A percentile compares a stretch with the other conserved stretches of the same genome.
Conservation (phyloP, 2,797 vertebrate genomes). For the Remorina albescens region DNA sequence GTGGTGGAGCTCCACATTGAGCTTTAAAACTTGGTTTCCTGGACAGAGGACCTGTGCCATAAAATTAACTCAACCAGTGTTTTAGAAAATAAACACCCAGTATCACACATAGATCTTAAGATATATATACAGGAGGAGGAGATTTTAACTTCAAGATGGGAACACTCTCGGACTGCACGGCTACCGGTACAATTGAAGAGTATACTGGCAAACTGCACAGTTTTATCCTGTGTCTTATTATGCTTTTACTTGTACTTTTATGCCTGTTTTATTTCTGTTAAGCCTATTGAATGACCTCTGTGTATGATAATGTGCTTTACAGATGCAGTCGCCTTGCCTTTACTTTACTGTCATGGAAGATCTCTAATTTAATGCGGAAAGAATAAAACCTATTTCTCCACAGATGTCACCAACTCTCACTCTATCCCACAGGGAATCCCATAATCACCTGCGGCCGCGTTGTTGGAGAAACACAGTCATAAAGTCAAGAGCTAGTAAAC, state of each 20-base stretch:
- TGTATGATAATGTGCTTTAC: too few relatives aligned
- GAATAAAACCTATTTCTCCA: slow-evolving; percentile 51
- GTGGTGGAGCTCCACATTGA: slow-evolving; percentile 10
- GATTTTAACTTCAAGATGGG: slow-evolving; percentile 25
- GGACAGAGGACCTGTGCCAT: slow-evolving; percentile 30
- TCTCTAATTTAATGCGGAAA: slow-evolving; percentile 56
- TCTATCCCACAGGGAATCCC: slow-evolving; percentile 58
- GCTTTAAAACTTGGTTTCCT: slow-evolving; percentile 44
- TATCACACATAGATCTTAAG: slow-evolving; percentile 7
- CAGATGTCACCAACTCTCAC: slow-evolving; percentile 52
- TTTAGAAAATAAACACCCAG: slow-evolving; percentile 11
- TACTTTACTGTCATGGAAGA: slow-evolving; percentile 38
- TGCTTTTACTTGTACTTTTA: too few relatives aligned
- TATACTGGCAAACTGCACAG: too few relatives aligned
- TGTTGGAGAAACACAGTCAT: slow-evolving; percentile 62
- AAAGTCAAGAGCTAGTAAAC: slow-evolving; percentile 61
- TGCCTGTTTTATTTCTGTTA: too few relatives aligned
- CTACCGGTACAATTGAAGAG: slow-evolving; percentile 30
- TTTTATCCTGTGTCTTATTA: too few relatives aligned
- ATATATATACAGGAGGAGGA: slow-evolving; percentile 13
- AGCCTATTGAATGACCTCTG: too few relatives aligned
- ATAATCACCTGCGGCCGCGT: slow-evolving; percentile 66
- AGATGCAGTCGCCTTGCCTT: too few relatives aligned
- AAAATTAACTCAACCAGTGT: slow-evolving; percentile 21
- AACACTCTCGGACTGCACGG: slow-evolving; percentile 22